Percentiles rank a stretch among this genome's conserved stretches.
phyloP scores from a whole-genome alignment of 92 coral and sea anemone genomes.

The Blastomussa wellsi region DNA sequence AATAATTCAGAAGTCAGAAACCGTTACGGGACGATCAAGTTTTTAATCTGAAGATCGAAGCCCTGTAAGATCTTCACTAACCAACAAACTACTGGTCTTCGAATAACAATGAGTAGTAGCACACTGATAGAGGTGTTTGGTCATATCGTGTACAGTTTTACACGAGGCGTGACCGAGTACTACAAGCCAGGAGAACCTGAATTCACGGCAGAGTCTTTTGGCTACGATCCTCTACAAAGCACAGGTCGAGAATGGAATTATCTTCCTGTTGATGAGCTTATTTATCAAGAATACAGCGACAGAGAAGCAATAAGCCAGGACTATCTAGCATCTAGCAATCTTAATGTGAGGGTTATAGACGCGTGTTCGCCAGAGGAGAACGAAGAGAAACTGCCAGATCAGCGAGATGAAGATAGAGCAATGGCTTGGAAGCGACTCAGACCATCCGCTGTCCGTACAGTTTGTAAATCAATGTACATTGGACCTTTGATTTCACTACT shows the following conservation, averaged over 20 bases:
- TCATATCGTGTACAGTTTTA: conserved; percentile 16
- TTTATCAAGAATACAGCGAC: conserved; percentile 30
- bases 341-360: not conserved
- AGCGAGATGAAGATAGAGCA: not conserved
- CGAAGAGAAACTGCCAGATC: not conserved
- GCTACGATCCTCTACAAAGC: conserved; percentile 27
- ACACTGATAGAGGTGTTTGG: conserved; percentile 20
- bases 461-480: conserved; percentile 14
- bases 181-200: conserved; percentile 12
- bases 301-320: not conserved
- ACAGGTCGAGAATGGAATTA: conserved; percentile 30
- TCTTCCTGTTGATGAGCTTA: not conserved
- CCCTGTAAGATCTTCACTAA: too few species aligned
- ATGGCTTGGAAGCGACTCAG: conserved; percentile 11
- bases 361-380: not conserved
- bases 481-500: conserved; percentile 18
- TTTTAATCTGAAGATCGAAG: too few species aligned
- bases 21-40: too few species aligned
- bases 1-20: too few species aligned
- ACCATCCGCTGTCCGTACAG: conserved; percentile 10
- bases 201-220: conserved; percentile 15
- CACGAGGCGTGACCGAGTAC: not conserved
- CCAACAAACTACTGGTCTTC: too few species aligned
- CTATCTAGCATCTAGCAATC: not conserved
- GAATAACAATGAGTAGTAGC: not conserved